Evolutionary conservation across 2,888 invertebrate species (phyloP).

Genomic region (Lasioglossum zephyrum): DNA sequence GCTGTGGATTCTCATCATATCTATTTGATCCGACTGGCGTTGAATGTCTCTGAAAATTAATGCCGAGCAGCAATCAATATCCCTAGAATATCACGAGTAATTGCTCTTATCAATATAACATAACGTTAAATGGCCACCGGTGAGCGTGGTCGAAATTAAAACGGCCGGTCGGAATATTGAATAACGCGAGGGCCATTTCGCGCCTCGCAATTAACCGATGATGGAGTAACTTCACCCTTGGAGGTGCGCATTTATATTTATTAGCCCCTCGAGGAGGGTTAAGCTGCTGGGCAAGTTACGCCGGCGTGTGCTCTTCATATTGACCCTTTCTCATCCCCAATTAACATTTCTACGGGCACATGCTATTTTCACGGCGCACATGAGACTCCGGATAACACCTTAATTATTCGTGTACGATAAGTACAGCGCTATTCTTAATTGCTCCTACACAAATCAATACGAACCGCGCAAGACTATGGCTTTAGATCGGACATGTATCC

Average conservation of each 20-base stretch:
- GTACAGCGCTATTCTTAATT: neutral
- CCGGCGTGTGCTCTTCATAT: slow-evolving; percentile 31
- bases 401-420: slow-evolving; percentile 17
- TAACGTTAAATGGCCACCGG: neutral
- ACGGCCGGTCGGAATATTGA: neutral
- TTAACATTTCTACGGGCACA: slow-evolving; percentile 45
- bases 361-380: slow-evolving; percentile 20
- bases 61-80: neutral
- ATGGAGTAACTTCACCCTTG: slow-evolving; percentile 43
- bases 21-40: neutral
- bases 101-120: slow-evolving; percentile 8
- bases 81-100: neutral
- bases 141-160: slow-evolving; percentile 10
- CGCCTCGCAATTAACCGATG: slow-evolving; percentile 45
- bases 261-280: slow-evolving; percentile 42
- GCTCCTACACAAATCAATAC: neutral
- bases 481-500: no score
- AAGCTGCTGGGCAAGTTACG: slow-evolving; percentile 38
- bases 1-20: neutral
- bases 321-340: slow-evolving; percentile 43
- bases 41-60: neutral
- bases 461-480: neutral
- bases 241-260: slow-evolving; percentile 41
- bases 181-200: slow-evolving; percentile 30
- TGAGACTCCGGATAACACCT: slow-evolving; percentile 7